Conservation (phyloP, 2,797 vertebrate species). For the Leuciscus waleckii region DNA sequence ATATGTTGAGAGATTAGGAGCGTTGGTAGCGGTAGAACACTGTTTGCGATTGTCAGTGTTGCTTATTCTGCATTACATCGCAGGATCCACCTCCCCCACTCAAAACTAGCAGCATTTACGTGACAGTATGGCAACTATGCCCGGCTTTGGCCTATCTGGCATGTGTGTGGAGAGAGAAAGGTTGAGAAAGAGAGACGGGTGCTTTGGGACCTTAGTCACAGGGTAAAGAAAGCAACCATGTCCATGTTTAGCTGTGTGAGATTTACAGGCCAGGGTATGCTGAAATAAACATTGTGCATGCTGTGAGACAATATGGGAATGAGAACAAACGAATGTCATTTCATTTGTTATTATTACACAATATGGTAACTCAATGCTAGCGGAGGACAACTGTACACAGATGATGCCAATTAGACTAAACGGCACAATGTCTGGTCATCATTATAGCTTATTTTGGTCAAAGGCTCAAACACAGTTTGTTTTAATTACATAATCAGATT, state of each 20-base stretch:
- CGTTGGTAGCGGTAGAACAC: background rate
- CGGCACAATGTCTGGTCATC: background rate
- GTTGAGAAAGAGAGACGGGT: slow-evolving; percentile 46
- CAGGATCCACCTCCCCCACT: slow-evolving; percentile 37
- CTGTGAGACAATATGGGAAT: background rate
- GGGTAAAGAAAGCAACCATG: slow-evolving; percentile 44
- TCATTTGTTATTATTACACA: background rate
- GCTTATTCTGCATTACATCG: background rate
- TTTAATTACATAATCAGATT: background rate
- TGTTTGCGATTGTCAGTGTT: slow-evolving; percentile 2
- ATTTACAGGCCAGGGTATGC: slow-evolving; percentile 8
- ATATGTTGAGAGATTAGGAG: slow-evolving; percentile 43
- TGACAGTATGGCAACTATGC: slow-evolving; percentile 45
- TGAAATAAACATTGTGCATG: slow-evolving; percentile 8
- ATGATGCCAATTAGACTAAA: background rate
- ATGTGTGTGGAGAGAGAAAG: slow-evolving; percentile 25
- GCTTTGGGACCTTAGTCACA: slow-evolving; percentile 49
- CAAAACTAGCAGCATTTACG: slow-evolving; percentile 39
- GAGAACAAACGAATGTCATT: slow-evolving; percentile 1
- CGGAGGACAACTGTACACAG: slow-evolving; percentile 13
- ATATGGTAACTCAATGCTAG: background rate
- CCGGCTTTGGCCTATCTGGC: slow-evolving; percentile 55
- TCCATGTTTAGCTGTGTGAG: slow-evolving; percentile 45
- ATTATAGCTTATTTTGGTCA: background rate
- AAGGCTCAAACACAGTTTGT: background rate